Evolutionary conservation across 2,797 vertebrate genomes (phyloP).

Genomic region (Salmo trutta): DNA sequence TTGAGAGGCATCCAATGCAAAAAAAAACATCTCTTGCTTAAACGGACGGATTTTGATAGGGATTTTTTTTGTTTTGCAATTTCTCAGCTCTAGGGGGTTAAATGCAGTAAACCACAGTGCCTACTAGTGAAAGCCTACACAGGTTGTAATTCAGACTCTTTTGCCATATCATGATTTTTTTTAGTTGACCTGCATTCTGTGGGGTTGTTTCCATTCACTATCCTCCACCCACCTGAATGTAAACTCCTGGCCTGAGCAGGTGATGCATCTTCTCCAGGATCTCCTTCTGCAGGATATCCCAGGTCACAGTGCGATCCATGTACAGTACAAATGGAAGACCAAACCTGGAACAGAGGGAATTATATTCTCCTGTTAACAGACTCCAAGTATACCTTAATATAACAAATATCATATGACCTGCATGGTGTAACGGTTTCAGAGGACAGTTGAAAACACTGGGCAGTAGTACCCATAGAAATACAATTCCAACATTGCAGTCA

Average conservation of each 20-base stretch:
- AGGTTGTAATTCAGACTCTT: background rate
- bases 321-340: slow-evolving; percentile 95
- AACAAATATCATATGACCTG: background rate
- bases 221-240: slow-evolving; percentile 83
- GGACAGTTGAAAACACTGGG: background rate
- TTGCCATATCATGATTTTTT: background rate
- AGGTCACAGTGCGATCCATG: slow-evolving; percentile 92
- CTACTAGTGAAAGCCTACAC: background rate
- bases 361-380: background rate
- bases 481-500: background rate
- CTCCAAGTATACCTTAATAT: background rate
- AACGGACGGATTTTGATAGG: too few species aligned
- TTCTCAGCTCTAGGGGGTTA: background rate
- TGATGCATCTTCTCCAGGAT: slow-evolving; percentile 99
- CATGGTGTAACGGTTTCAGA: background rate
- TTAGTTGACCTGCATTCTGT: background rate
- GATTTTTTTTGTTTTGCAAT: too few species aligned
- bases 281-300: slow-evolving; percentile 95
- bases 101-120: background rate
- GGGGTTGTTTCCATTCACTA: background rate
- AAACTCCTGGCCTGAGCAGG: slow-evolving; percentile 89
- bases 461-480: background rate
- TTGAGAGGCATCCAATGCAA: too few species aligned
- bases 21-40: too few species aligned
- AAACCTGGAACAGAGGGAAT: slow-evolving; percentile 75